Conservation (phyloP, 2,797 vertebrate genomes). For the Typhlichthys subterraneus region DNA sequence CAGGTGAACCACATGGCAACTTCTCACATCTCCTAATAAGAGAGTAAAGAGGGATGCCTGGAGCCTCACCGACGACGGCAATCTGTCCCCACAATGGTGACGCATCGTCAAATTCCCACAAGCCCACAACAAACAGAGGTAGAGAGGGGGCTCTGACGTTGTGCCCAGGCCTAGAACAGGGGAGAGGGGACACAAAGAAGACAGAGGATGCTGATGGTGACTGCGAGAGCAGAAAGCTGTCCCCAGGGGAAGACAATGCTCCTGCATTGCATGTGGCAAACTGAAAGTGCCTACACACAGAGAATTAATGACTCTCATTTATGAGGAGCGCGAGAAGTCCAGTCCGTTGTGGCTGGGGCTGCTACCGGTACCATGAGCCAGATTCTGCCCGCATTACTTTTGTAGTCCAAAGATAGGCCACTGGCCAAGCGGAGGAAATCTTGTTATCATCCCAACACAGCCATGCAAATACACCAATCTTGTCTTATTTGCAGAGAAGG, state of each 20-base stretch:
- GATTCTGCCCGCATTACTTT: constrained; percentile 50
- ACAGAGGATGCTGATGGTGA: constrained; percentile 35
- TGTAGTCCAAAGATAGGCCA: constrained; percentile 54
- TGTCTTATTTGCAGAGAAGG: constrained; percentile 31
- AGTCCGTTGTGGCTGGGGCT: constrained; percentile 53
- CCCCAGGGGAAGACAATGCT: constrained; percentile 45
- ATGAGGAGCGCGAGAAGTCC: constrained; percentile 56
- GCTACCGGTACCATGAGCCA: constrained; percentile 60
- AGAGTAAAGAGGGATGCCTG: constrained; percentile 43
- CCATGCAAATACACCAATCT: constrained; percentile 52
- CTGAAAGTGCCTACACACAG: constrained; percentile 45
- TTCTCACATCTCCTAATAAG: constrained; percentile 45
- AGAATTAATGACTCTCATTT: constrained; percentile 76
- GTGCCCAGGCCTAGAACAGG: neutral
- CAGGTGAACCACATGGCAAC: constrained; percentile 46
- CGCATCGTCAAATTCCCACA: constrained; percentile 68
- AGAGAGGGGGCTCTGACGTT: too few relatives aligned
- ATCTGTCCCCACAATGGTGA: constrained; percentile 48
- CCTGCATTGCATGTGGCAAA: constrained; percentile 39
- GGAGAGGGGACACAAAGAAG: neutral
- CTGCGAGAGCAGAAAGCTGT: constrained; percentile 27
- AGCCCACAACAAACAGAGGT: constrained; percentile 28
- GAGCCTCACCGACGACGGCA: constrained; percentile 48
- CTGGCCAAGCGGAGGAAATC: constrained; percentile 58
- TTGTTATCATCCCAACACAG: constrained; percentile 68